Percentiles rank a stretch among this genome's conserved stretches.
Conservation (phyloP, 2,797 vertebrate genomes). For the Anomalospiza imberbis region DNA sequence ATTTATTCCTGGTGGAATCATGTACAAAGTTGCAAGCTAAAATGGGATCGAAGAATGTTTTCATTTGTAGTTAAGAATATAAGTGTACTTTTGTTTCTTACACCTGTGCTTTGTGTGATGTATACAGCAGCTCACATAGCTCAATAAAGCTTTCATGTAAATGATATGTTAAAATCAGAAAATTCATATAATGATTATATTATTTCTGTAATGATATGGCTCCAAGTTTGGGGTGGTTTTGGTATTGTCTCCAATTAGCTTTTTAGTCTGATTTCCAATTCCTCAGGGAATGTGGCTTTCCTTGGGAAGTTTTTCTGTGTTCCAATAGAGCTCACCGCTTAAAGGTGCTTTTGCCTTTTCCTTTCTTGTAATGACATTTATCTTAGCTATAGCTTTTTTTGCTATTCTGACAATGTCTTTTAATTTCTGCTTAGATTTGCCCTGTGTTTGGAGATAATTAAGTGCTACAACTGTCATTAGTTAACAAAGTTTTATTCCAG, state of each 20-base stretch:
- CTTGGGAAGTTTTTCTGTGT: neutral
- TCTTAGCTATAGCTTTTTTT: neutral
- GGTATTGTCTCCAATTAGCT: neutral
- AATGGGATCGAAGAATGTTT: neutral
- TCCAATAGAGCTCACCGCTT: neutral
- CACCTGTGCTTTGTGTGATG: neutral
- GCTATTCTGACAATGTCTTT: neutral
- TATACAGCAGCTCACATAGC: neutral
- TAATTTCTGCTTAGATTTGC: neutral
- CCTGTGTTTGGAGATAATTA: neutral
- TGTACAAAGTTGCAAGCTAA: neutral
- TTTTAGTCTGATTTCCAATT: neutral
- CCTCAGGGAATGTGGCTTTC: neutral
- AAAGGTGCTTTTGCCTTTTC: neutral
- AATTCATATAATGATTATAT: neutral
- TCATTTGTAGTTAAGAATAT: neutral
- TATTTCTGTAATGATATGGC: neutral
- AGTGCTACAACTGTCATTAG: neutral
- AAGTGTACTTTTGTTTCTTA: neutral
- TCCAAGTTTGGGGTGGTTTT: neutral
- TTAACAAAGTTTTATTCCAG: neutral
- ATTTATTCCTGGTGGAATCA: neutral
- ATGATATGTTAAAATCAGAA: neutral
- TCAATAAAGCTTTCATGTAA: neutral
- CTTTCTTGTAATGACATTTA: neutral